phyloP scores from a whole-genome alignment of 2,113 vertebrate species.

The Synodontis membranacea region DNA sequence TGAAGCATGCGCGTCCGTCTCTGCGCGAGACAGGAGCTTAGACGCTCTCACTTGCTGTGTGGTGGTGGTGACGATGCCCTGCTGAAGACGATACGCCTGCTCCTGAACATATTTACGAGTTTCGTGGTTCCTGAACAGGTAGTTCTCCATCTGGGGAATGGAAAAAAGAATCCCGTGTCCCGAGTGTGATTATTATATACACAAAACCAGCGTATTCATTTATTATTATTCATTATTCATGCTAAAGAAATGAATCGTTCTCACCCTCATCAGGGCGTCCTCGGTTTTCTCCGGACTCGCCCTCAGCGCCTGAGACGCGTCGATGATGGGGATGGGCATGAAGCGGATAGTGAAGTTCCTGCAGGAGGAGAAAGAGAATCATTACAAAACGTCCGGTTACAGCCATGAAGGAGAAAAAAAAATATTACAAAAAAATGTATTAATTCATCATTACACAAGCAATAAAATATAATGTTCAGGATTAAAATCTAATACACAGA shows the following conservation, averaged over 20 bases:
- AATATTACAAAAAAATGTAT: not conserved
- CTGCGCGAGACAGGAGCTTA: not conserved
- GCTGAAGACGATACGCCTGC: conserved; percentile 93
- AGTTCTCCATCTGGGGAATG: conserved; percentile 88
- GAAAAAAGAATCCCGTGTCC: conserved; percentile 24
- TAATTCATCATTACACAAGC: not conserved
- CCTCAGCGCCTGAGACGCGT: conserved; percentile 94
- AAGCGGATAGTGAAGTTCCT: conserved; percentile 96
- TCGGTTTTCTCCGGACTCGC: conserved; percentile 95
- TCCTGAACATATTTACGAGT: conserved; percentile 93
- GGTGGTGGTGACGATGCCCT: conserved; percentile 94
- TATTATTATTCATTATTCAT: not conserved
- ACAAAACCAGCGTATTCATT: not conserved
- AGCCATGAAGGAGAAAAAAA: not conserved
- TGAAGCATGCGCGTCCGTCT: not conserved
- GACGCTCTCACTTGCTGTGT: conserved; percentile 86
- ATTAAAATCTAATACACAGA: not conserved
- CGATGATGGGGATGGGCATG: conserved; percentile 97
- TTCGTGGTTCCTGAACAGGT: conserved; percentile 93
- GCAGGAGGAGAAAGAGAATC: conserved; percentile 29
- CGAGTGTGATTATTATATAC: not conserved
- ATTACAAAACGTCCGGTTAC: not conserved
- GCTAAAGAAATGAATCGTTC: not conserved
- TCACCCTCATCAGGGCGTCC: conserved; percentile 92
- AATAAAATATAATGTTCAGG: not conserved